Evolutionary conservation across 2,888 invertebrate genomes (phyloP).

Genomic region (Scelioninae gen. 1): DNA sequence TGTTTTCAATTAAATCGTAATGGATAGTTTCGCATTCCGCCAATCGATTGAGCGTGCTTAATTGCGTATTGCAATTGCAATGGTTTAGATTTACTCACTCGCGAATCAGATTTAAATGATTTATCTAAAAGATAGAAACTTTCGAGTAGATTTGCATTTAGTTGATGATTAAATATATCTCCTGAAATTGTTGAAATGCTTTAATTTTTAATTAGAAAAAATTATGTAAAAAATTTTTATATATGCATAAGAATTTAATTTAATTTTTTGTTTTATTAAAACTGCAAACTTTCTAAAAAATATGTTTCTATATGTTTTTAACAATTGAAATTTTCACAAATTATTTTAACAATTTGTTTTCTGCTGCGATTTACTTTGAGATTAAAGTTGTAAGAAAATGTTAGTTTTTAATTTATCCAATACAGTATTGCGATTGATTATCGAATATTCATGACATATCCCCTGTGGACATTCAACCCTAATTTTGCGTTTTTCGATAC

Average conservation of each 20-base stretch:
- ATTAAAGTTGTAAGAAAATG: not conserved
- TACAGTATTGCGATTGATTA: slow-evolving; percentile 13
- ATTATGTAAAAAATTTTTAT: no score
- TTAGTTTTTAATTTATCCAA: slow-evolving; percentile 10
- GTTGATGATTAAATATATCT: not conserved
- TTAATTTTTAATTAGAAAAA: no score
- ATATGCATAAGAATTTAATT: no score
- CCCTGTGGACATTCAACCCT: slow-evolving; percentile 77
- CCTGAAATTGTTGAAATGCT: not conserved
- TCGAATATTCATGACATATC: slow-evolving; percentile 61
- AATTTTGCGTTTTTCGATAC: slow-evolving; percentile 79
- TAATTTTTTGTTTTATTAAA: no score
- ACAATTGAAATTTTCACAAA: no score
- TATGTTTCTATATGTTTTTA: no score
- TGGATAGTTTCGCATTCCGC: slow-evolving; percentile 7
- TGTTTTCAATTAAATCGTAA: slow-evolving; percentile 23
- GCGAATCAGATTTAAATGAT: slow-evolving; percentile 39
- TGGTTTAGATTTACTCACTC: slow-evolving; percentile 9
- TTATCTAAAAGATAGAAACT: not conserved
- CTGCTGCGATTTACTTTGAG: no score
- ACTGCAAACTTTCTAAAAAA: no score
- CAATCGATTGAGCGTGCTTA: slow-evolving; percentile 38
- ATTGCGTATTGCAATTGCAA: slow-evolving; percentile 17
- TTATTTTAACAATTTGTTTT: no score
- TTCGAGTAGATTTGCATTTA: slow-evolving; percentile 3